These are phyloP conservation scores for Tetrapedia diversipes DNA, from an alignment of 2,888 invertebrate species.

Conservation along the genomic window DNA sequence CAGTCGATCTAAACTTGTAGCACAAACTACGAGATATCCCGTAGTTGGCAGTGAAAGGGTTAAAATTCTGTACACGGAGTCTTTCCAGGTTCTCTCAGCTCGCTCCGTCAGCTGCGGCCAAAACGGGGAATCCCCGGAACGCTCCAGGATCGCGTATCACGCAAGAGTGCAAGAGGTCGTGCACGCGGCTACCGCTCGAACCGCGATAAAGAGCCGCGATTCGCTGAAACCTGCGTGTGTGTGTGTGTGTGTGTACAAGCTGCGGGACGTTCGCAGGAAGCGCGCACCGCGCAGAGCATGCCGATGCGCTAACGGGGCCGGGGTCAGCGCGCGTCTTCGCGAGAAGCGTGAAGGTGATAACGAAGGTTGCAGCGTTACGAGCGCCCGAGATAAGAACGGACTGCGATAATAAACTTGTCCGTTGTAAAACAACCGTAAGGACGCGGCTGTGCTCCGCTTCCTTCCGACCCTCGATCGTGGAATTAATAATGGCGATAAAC, in stretches of 20 bases:
- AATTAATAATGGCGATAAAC: slow-evolving; percentile 39
- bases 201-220: slow-evolving; percentile 48
- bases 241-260: too few species aligned
- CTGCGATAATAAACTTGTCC: slow-evolving; percentile 61
- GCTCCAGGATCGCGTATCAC: slow-evolving; percentile 12
- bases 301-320: slow-evolving; percentile 40
- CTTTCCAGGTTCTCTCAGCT: not conserved
- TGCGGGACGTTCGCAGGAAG: not conserved
- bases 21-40: too few species aligned
- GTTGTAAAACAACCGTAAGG: slow-evolving; percentile 35
- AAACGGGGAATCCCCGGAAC: not conserved
- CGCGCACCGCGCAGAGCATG: slow-evolving; percentile 34
- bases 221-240: too few species aligned
- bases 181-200: slow-evolving; percentile 33
- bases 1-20: too few species aligned
- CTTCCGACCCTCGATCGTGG: slow-evolving; percentile 8
- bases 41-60: too few species aligned
- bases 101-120: not conserved
- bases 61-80: not conserved
- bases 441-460: not conserved
- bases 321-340: slow-evolving; percentile 45
- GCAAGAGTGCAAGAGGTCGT: slow-evolving; percentile 27
- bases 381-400: slow-evolving; percentile 68
- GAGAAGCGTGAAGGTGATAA: slow-evolving; percentile 72
- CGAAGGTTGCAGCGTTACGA: slow-evolving; percentile 76